Conservation (phyloP, 2,113 vertebrate genomes). For the Lagopus muta region DNA sequence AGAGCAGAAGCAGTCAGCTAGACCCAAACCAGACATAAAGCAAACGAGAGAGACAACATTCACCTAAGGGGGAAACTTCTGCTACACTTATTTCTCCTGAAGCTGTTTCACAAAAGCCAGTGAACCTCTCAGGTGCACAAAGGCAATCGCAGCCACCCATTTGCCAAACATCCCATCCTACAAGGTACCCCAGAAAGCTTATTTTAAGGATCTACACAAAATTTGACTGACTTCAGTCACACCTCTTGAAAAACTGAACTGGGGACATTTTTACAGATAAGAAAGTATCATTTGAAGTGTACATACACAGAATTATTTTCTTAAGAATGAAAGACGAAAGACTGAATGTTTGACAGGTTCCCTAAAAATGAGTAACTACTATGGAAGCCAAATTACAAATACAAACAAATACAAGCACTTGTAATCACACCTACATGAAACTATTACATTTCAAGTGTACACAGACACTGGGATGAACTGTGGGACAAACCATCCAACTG, state of each 20-base stretch:
- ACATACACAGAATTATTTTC: rapidly evolving
- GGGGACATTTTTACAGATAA: not conserved
- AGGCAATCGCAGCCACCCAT: not conserved
- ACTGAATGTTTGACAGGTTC: not conserved
- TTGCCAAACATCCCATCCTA: not conserved
- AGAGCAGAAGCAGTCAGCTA: rapidly evolving
- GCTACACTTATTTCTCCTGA: not conserved
- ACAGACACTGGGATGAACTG: not conserved
- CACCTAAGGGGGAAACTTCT: not conserved
- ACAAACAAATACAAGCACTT: not conserved
- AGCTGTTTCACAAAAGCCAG: not conserved
- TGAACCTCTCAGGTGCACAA: not conserved
- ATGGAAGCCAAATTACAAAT: not conserved
- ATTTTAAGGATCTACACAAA: not conserved
- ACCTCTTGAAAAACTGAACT: not conserved
- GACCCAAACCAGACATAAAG: not conserved
- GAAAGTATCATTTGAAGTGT: not conserved
- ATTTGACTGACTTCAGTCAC: not conserved
- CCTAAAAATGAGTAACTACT: not conserved
- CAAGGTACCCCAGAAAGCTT: not conserved
- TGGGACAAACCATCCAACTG: not conserved
- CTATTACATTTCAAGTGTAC: not conserved
- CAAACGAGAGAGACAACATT: not conserved
- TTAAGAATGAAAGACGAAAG: not conserved
- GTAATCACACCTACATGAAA: not conserved